phyloP scores from a whole-genome alignment of 2,113 vertebrate species.

The Phylloscopus trochilus region DNA sequence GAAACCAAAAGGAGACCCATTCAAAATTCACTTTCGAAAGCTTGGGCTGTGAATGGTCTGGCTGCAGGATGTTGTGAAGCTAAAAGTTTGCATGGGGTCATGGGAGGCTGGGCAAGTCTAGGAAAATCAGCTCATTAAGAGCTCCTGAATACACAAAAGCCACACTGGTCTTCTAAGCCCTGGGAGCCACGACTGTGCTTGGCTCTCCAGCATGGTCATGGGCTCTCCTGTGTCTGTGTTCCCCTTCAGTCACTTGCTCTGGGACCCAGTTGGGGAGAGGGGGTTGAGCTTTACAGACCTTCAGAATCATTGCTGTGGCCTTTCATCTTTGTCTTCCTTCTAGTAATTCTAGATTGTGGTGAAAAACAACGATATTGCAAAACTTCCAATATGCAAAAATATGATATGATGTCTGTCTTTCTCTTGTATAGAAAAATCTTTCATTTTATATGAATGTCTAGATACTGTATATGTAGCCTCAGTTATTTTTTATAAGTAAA shows the following conservation, averaged over 20 bases:
- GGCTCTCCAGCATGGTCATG: background rate
- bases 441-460: background rate
- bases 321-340: background rate
- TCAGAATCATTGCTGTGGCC: background rate
- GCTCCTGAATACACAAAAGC: background rate
- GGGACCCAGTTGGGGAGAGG: background rate
- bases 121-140: background rate
- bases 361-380: background rate
- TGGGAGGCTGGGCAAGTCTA: background rate
- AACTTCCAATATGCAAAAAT: background rate
- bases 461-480: background rate
- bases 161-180: background rate
- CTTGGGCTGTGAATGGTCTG: background rate
- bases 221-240: fast-evolving
- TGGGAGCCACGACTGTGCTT: fast-evolving
- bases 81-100: background rate
- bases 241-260: background rate
- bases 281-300: background rate
- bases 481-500: background rate
- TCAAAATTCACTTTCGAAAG: background rate
- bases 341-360: background rate
- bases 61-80: background rate
- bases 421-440: background rate
- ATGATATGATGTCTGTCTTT: background rate
- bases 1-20: background rate